phyloP scores from a whole-genome alignment of 2,888 invertebrate species.

The Dryocosmus kuriphilus region DNA sequence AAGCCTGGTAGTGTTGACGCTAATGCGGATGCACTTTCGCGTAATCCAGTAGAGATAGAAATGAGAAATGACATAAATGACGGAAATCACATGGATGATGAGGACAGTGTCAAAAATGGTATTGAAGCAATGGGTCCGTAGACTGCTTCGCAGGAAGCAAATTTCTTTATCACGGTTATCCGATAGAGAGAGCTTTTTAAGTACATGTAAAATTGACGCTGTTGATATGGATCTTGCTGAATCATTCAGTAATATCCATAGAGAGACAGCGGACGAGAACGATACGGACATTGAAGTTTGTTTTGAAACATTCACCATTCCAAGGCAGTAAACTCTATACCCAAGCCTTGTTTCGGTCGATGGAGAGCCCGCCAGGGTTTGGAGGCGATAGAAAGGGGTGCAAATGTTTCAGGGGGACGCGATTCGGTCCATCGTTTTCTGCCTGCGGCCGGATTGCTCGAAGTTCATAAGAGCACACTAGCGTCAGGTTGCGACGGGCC shows the following conservation, averaged over 20 bases:
- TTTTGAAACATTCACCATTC: no score
- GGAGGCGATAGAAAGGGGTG: neutral
- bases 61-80: neutral
- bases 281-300: no score
- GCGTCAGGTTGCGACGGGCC: neutral
- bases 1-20: constrained; percentile 63
- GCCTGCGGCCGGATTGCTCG: no score
- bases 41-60: constrained; percentile 43
- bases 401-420: neutral
- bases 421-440: neutral
- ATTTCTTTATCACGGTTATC: neutral
- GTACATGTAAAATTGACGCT: no score
- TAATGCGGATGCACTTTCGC: constrained; percentile 65
- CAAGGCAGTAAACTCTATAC: no score
- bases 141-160: neutral
- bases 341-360: no score
- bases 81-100: neutral
- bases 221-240: no score
- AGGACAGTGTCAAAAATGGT: neutral
- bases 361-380: neutral
- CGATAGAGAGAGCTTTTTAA: neutral
- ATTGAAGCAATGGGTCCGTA: neutral
- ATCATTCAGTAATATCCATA: no score
- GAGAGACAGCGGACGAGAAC: no score
- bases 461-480: neutral